These are phyloP conservation scores for Scopus umbretta DNA, from an alignment of 2,113 vertebrate genomes.

Conservation along the genomic window DNA sequence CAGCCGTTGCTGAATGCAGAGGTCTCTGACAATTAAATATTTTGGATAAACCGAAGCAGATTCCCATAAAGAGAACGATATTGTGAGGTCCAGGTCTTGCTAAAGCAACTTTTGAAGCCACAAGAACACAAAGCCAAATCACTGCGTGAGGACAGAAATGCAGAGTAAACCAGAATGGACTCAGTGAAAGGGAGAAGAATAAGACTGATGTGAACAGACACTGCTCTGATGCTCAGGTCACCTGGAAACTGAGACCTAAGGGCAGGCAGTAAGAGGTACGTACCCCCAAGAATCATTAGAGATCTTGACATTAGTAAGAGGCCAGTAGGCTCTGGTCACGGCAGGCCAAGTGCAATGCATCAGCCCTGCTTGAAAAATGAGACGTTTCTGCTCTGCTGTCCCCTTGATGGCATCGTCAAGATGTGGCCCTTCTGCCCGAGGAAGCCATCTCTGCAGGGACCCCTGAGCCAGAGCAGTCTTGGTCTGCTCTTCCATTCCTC, in stretches of 20 bases:
- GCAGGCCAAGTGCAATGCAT: fast-evolving
- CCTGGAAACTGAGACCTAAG: not conserved
- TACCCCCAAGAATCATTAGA: fast-evolving
- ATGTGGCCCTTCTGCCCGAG: not conserved
- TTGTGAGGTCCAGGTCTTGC: not conserved
- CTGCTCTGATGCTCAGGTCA: not conserved
- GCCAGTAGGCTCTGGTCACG: not conserved
- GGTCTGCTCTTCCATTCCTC: not conserved
- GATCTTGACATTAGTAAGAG: not conserved
- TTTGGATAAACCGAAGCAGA: not conserved
- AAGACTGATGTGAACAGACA: not conserved
- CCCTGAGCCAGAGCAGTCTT: no score
- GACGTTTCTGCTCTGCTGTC: not conserved
- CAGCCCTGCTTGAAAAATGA: fast-evolving
- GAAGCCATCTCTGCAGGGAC: not conserved
- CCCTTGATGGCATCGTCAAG: fast-evolving
- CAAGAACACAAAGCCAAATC: not conserved
- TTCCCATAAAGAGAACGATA: not conserved
- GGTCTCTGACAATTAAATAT: not conserved
- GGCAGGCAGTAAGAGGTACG: not conserved
- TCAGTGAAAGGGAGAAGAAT: not conserved
- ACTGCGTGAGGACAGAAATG: not conserved
- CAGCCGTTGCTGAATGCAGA: not conserved
- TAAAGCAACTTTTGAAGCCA: not conserved
- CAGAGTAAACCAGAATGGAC: not conserved